Evolutionary conservation across 2,113 vertebrate genomes (phyloP).

Genomic region (Gallinago paraguaiae): DNA sequence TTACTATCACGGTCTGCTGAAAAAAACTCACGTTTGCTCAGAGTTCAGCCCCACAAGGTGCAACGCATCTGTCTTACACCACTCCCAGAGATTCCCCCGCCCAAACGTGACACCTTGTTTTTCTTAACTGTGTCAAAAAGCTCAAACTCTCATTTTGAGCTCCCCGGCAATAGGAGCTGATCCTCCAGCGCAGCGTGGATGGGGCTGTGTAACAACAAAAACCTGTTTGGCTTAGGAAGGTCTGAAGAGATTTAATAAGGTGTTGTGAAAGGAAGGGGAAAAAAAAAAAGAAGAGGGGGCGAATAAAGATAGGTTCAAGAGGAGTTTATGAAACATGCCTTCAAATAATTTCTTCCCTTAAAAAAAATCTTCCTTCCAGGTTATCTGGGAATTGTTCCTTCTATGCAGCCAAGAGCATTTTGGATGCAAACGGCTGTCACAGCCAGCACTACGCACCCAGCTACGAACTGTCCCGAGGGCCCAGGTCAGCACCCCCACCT

Average conservation of each 20-base stretch:
- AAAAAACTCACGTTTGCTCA: neutral
- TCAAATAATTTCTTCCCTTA: neutral
- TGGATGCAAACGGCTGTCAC: neutral
- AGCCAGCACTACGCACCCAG: neutral
- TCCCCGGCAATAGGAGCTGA: neutral
- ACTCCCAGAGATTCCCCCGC: neutral
- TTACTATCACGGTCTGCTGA: neutral
- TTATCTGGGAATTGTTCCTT: neutral
- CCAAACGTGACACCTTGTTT: neutral
- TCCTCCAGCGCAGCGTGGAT: neutral
- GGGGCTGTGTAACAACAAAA: neutral
- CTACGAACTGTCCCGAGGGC: fast-evolving
- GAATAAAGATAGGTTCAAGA: neutral
- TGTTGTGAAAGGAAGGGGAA: neutral
- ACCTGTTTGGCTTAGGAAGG: neutral
- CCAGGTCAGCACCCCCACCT: neutral
- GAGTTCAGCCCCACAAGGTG: neutral
- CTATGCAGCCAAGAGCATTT: neutral
- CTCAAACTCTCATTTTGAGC: neutral
- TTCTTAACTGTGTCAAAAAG: neutral
- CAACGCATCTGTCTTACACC: neutral
- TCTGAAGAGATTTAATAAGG: neutral
- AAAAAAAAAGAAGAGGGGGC: neutral
- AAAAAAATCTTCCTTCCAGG: neutral
- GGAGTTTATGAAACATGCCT: neutral